Base-by-base conservation (phyloP, 92 coral and sea anemone species). In the Hydrozoanthus gracilis region DNA sequence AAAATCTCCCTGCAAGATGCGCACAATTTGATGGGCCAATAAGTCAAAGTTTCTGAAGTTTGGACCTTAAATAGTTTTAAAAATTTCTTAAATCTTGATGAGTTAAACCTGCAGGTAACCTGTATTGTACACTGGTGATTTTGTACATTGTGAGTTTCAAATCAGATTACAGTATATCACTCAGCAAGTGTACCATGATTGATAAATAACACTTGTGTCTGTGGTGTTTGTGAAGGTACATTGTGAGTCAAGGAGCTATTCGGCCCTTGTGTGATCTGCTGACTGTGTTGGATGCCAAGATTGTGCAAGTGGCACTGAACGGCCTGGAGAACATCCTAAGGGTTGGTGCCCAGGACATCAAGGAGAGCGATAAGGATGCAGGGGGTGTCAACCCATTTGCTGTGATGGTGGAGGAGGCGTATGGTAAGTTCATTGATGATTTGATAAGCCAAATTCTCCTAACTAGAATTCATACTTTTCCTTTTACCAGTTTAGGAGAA, bases 301-400 rank as follows among this genome's bases (percentile, higher is more conserved):
- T 96, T 69, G 98, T 96, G 9, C 98, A 94, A 78, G 99, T 96
- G 6, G 99, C 98, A 10, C 96, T 96, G 51, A 95, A 95, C 74
- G 99, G 98, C 12, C 66, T 96, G 78, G 99, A 96, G 85, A 96
- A 96, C 74, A 95, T 96, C 70, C 94, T 96, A 8, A 91, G 93
- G 82, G 77, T 95, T 71, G 99, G 99, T 15, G 92, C 91, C 64
- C 86, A 86, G 62, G 99, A 96, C 49, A 12, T 7, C 10, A 79
- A 79, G 12, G 56, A 79, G 84, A 79, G 47, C 46, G 88, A 89
- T 54, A 91, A 86, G 79, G 89, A 92, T 51, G 84, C 72, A 11
- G 94, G 95, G 11, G 93, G 83, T 11, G 87, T 93, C 20, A 96
- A 96, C 82, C 91, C 88, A 16, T 96, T 89, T 80, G 99, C 99